Evolutionary conservation across 2,113 vertebrate genomes (phyloP).

Genomic region (Labeo rohita): DNA sequence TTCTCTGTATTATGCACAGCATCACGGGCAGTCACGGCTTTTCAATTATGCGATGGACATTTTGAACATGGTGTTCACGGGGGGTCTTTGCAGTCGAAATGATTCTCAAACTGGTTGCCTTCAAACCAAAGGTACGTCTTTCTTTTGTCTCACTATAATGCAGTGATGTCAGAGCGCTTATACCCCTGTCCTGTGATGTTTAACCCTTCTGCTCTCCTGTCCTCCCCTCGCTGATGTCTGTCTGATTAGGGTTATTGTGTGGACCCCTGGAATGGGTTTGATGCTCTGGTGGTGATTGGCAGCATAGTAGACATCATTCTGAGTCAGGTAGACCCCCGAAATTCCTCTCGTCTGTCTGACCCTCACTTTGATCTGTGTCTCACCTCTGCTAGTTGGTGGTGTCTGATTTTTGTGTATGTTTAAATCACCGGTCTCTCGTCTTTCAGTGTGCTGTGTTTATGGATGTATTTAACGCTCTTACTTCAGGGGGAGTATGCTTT

Average conservation of each 20-base stretch:
- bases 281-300: constrained; percentile 99
- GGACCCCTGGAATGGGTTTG: constrained; percentile 99
- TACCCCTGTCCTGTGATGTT: constrained; percentile 15
- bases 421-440: not conserved
- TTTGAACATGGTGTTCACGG: constrained; percentile 99
- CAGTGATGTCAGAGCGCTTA: not conserved
- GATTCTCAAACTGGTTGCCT: constrained; percentile 97
- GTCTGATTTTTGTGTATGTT: constrained; percentile 7
- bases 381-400: constrained; percentile 26
- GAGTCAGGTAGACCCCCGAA: constrained; percentile 87
- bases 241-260: constrained; percentile 94
- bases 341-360: constrained; percentile 36
- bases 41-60: constrained; percentile 98
- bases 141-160: not conserved
- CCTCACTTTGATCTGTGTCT: constrained; percentile 39
- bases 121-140: constrained; percentile 93
- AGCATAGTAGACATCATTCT: constrained; percentile 99
- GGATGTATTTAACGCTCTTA: not conserved
- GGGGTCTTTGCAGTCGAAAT: constrained; percentile 98
- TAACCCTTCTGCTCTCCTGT: constrained; percentile 15
- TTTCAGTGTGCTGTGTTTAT: constrained; percentile 1
- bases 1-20: constrained; percentile 72
- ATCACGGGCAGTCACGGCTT: constrained; percentile 92
- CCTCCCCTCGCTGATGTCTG: constrained; percentile 58
- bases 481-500: not conserved